A percentile compares a stretch with the other conserved stretches of the same genome.
These are phyloP conservation scores for Dicrurus megarhynchus DNA, from an alignment of 2,113 vertebrate genomes.

Conservation along the genomic window DNA sequence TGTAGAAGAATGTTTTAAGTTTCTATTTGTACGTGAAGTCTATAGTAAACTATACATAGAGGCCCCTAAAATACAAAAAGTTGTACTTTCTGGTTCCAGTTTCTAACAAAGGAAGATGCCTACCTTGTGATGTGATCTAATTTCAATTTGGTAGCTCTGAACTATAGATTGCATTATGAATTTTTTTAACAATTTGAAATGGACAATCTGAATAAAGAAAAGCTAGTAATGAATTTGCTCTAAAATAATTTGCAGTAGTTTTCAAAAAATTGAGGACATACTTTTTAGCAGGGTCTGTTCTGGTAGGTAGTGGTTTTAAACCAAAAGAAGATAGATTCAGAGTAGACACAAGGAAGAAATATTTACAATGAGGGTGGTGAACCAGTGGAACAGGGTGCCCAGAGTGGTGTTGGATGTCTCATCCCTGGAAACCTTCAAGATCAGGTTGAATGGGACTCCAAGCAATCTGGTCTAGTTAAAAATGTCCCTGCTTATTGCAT, in stretches of 20 bases:
- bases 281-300: not conserved
- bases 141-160: not conserved
- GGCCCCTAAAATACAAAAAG: not conserved
- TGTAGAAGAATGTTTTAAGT: not conserved
- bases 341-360: not conserved
- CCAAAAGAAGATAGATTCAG: not conserved
- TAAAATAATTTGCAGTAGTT: not conserved
- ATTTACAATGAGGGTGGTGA: not conserved
- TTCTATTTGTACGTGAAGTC: not conserved
- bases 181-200: not conserved
- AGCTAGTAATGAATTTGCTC: not conserved
- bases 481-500: not conserved
- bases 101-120: not conserved
- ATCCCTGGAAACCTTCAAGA: not conserved
- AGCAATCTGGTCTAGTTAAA: not conserved
- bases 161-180: not conserved
- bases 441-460: not conserved
- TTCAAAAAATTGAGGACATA: not conserved
- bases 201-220: not conserved
- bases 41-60: not conserved
- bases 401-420: not conserved
- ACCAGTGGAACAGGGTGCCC: not conserved
- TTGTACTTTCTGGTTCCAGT: not conserved
- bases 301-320: not conserved
- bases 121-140: not conserved